Evolutionary conservation across 2,888 invertebrate species (phyloP).

Genomic region (Pristionchus maxplancki): DNA sequence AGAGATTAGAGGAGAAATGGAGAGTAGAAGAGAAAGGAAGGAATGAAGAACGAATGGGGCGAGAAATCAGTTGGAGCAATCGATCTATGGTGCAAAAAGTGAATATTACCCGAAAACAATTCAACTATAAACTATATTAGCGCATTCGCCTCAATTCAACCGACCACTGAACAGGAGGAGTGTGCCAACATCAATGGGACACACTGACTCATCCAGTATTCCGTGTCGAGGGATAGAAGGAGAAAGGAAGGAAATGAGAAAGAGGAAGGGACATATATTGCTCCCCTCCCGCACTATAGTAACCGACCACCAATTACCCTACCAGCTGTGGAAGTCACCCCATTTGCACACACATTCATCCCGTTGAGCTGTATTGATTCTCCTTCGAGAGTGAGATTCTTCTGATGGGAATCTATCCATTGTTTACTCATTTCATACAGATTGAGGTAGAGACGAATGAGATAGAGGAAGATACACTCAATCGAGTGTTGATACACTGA

Average conservation of each 20-base stretch:
- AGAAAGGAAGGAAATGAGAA: not conserved
- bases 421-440: conserved; percentile 16
- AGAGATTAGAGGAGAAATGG: conserved; percentile 7
- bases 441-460: not conserved
- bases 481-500: conserved; percentile 1
- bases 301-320: not conserved
- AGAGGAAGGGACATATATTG: not conserved
- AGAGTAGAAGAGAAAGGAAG: not conserved
- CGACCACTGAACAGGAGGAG: not conserved
- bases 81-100: not conserved
- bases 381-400: not conserved
- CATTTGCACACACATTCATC: too few relatives aligned
- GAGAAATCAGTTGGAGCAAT: not conserved
- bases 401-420: not conserved
- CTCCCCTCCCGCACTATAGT: not conserved
- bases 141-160: not conserved
- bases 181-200: not conserved
- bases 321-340: not conserved
- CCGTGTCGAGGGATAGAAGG: not conserved
- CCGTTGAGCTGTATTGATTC: not conserved
- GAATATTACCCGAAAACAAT: not conserved
- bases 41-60: not conserved
- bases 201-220: not conserved
- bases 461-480: not conserved
- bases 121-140: too few relatives aligned